A percentile compares a stretch with the other conserved stretches of the same genome.
phyloP scores from a whole-genome alignment of 2,888 invertebrate genomes.

The Sipha maydis region DNA sequence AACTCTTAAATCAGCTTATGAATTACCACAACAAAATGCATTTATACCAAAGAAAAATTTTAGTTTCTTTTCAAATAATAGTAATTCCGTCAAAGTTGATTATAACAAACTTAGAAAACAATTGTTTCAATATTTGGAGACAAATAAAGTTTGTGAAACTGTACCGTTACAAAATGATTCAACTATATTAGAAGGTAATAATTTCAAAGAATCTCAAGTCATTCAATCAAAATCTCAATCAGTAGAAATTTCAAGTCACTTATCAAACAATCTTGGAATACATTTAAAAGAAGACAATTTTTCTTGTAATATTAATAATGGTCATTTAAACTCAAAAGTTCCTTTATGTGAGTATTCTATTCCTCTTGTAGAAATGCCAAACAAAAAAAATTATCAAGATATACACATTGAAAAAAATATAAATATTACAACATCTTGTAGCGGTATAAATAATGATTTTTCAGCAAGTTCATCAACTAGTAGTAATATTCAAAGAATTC shows the following conservation, averaged over 20 bases:
- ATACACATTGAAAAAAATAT: not conserved
- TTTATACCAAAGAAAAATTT: not conserved
- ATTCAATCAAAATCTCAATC: not conserved
- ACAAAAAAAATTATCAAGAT: constrained; percentile 7
- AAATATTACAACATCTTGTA: not conserved
- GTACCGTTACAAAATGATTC: not conserved
- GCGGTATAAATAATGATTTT: not conserved
- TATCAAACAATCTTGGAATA: not conserved
- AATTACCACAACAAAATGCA: not conserved
- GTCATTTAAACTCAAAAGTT: not conserved
- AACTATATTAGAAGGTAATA: not conserved
- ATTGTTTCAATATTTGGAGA: not conserved
- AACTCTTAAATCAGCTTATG: not conserved
- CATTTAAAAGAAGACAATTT: not conserved
- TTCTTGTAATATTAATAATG: not conserved
- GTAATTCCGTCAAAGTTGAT: not conserved
- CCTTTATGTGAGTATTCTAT: not conserved
- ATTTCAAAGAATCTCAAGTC: not conserved
- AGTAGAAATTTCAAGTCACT: not conserved
- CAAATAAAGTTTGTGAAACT: not conserved
- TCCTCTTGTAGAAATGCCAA: not conserved
- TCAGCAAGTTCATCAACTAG: not conserved
- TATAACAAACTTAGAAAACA: not conserved
- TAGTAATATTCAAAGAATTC: not conserved
- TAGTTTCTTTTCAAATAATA: not conserved